A percentile compares a stretch with the other conserved stretches of the same genome.
phyloP scores from a whole-genome alignment of 1,140 invertebrate genomes.

The Leptonema lineaticorne region DNA sequence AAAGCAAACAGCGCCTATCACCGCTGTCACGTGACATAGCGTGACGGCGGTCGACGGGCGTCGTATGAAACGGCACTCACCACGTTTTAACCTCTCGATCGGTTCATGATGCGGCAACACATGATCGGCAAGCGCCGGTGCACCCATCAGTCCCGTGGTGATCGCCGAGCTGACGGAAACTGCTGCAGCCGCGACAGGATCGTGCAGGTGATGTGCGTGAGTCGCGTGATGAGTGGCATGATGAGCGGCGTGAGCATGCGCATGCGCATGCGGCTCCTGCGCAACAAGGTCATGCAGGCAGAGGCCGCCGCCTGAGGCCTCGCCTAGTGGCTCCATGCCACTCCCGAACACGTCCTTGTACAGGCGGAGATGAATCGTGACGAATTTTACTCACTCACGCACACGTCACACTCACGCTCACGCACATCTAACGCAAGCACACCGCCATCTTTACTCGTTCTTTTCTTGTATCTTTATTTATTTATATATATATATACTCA shows the following conservation, averaged over 20 bases:
- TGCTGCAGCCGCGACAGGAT: constrained; percentile 60
- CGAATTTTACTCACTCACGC: constrained; percentile 35
- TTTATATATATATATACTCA: too few relatives aligned
- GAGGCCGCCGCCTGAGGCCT: constrained; percentile 62
- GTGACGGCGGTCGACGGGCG: not conserved
- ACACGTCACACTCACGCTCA: not conserved
- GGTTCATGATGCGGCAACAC: constrained; percentile 71
- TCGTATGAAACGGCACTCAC: constrained; percentile 56
- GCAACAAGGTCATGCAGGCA: constrained; percentile 72
- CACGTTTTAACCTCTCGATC: constrained; percentile 79
- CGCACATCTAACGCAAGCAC: not conserved
- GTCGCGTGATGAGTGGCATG: constrained; percentile 54
- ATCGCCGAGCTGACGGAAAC: constrained; percentile 67
- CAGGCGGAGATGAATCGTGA: constrained; percentile 57
- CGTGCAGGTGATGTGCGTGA: constrained; percentile 57
- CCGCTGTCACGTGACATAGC: too few relatives aligned
- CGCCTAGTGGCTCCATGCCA: constrained; percentile 60
- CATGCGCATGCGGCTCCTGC: constrained; percentile 56
- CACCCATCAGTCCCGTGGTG: constrained; percentile 66
- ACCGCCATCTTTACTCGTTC: too few relatives aligned
- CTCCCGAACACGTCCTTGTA: constrained; percentile 55
- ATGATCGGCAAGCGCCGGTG: constrained; percentile 60
- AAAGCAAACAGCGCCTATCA: not conserved
- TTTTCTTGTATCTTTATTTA: too few relatives aligned
- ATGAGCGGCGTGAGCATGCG: constrained; percentile 45